Evolutionary conservation across 1,140 invertebrate species (phyloP), one percentile per base, ranked within the genome.

Genomic region (Drosophila serrata): DNA sequence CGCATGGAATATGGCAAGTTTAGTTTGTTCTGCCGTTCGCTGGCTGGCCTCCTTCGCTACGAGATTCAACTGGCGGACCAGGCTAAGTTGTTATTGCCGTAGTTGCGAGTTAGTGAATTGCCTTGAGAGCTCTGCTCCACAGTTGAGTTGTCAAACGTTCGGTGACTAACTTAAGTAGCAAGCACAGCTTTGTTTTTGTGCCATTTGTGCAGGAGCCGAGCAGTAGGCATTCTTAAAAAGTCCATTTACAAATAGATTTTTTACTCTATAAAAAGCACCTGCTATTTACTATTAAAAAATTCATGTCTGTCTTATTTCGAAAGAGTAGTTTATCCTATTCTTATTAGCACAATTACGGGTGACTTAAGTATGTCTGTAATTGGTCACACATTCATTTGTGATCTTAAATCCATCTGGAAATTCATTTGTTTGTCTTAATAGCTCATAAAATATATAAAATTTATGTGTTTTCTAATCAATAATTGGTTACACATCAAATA

Each of bases 81-180:
- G 59, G 29, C 42, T 37, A 19, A 59, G 65, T 57, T 75, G 64
- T 53, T 69, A 58, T 69, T 72, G 75, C 37, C 69, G 63, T 37
- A 76, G 61, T 31, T 62, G 73, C 56, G 61, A 62, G 58, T 75
- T 68, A 79, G 55, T 75, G 62, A 67, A 75, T 72, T 45, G 81
- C 84, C 84, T 88, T 88, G 84, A 90, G 51, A 62, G 53, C 79
- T 55, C 60, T 68, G 68, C 79, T 65, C 73, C 77, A 81, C 84
- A 84, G 85, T 81, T 90, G 85, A 84, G 72, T 88, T 90, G 84
- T 81, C 84, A 90, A 88, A 84, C 74, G 85, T 68, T 86, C 82
- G 64, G 64, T 56, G 58, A 75, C 74, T 78, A 78, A 77, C 22
- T 69, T 77, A 75, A 75, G 72, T 65, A 77, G 62, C 53, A 69